Percentiles rank a stretch among this genome's conserved stretches.
These are phyloP conservation scores for Larimichthys crocea DNA, from an alignment of 2,113 vertebrate genomes.

Conservation along the genomic window DNA sequence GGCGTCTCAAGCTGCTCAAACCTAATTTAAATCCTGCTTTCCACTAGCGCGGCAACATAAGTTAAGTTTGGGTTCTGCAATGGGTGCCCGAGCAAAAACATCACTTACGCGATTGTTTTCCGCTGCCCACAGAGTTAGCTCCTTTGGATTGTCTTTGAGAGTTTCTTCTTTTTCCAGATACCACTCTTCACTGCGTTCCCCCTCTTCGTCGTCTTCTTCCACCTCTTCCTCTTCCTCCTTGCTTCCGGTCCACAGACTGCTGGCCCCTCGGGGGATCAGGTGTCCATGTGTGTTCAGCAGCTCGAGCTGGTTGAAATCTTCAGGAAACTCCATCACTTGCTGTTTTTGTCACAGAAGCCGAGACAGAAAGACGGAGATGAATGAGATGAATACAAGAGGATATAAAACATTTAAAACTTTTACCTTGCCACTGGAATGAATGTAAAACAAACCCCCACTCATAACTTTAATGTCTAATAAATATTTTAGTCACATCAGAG, in stretches of 20 bases:
- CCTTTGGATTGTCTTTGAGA: constrained; percentile 69
- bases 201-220: constrained; percentile 63
- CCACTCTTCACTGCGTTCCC: constrained; percentile 76
- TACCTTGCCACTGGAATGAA: not conserved
- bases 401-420: not conserved
- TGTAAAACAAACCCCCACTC: not conserved
- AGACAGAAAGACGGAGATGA: not conserved
- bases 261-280: constrained; percentile 78
- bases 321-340: constrained; percentile 79
- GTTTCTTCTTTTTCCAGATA: constrained; percentile 75
- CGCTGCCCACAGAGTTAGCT: constrained; percentile 82
- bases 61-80: not conserved
- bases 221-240: constrained; percentile 59
- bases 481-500: not conserved
- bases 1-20: no score
- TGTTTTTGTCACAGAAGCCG: not conserved
- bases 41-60: not conserved
- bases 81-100: not conserved
- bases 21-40: not conserved
- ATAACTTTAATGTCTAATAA: not conserved
- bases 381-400: not conserved
- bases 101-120: constrained; percentile 81
- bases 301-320: constrained; percentile 84
- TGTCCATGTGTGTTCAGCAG: constrained; percentile 79
- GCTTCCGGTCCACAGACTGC: constrained; percentile 77